Evolutionary conservation across 2,888 invertebrate species (phyloP).

Genomic region (Rhyacophila evoluta): DNA sequence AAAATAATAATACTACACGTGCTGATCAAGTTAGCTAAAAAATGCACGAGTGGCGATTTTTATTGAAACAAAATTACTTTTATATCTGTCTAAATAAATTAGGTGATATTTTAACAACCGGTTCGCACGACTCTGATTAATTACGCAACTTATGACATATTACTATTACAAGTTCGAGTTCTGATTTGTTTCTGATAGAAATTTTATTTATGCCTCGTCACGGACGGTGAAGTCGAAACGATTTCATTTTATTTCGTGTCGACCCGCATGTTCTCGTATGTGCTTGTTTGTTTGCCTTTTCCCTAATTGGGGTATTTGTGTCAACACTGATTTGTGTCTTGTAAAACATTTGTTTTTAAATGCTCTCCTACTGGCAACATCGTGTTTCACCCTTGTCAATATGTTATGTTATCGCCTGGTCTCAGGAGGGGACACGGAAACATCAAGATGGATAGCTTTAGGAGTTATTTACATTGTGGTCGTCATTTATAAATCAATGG

Average conservation of each 20-base stretch:
- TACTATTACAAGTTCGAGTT: neutral
- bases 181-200: slow-evolving; percentile 19
- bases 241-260: neutral
- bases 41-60: too few relatives aligned
- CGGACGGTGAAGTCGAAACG: neutral
- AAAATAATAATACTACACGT: too few relatives aligned
- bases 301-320: slow-evolving; percentile 22
- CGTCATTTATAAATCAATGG: too few relatives aligned
- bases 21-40: too few relatives aligned
- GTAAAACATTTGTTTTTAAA: slow-evolving; percentile 20
- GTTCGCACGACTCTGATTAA: too few relatives aligned
- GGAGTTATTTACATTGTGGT: too few relatives aligned
- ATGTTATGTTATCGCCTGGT: neutral
- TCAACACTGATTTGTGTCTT: slow-evolving; percentile 19
- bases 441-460: neutral
- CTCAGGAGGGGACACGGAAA: neutral
- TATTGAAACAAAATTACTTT: too few relatives aligned
- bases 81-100: too few relatives aligned
- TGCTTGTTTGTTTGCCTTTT: neutral
- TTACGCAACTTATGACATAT: too few relatives aligned
- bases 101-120: too few relatives aligned
- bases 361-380: neutral
- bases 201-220: neutral
- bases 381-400: slow-evolving; percentile 24
- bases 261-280: slow-evolving; percentile 6